phyloP scores from a whole-genome alignment of 2,888 invertebrate species.

The Allolobophora icterica region DNA sequence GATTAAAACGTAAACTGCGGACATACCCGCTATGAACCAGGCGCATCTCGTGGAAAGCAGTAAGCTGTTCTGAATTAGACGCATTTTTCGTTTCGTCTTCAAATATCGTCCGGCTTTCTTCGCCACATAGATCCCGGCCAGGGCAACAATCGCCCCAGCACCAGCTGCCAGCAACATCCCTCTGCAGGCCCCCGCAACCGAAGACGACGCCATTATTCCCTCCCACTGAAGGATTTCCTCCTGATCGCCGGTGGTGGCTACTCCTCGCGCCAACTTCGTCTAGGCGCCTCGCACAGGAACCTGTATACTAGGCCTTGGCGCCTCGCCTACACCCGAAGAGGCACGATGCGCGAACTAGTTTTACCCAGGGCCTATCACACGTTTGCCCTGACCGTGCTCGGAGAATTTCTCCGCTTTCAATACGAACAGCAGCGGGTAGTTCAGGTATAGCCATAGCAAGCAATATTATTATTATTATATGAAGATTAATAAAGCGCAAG shows the following conservation, averaged over 20 bases:
- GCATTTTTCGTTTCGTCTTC: constrained; percentile 38
- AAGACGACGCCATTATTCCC: neutral
- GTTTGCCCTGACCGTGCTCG: too few relatives aligned
- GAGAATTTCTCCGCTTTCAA: too few relatives aligned
- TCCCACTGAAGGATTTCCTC: neutral
- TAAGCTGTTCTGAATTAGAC: constrained; percentile 42
- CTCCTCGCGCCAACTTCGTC: neutral
- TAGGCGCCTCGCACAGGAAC: too few relatives aligned
- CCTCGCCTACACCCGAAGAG: too few relatives aligned
- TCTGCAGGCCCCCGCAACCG: neutral
- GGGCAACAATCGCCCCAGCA: constrained; percentile 40
- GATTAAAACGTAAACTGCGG: neutral
- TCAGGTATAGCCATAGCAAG: too few relatives aligned
- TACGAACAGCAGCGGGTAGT: too few relatives aligned
- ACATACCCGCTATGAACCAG: constrained; percentile 44
- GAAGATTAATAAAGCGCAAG: too few relatives aligned
- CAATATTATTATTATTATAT: too few relatives aligned
- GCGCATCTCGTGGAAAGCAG: constrained; percentile 44
- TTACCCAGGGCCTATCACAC: too few relatives aligned
- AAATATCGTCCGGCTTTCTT: constrained; percentile 32
- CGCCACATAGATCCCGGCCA: constrained; percentile 38
- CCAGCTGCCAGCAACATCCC: constrained; percentile 37
- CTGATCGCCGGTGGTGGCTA: neutral
- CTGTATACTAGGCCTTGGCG: too few relatives aligned
- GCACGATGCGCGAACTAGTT: too few relatives aligned